phyloP scores from a whole-genome alignment of 2,797 vertebrate species.

The Emys orbicularis region DNA sequence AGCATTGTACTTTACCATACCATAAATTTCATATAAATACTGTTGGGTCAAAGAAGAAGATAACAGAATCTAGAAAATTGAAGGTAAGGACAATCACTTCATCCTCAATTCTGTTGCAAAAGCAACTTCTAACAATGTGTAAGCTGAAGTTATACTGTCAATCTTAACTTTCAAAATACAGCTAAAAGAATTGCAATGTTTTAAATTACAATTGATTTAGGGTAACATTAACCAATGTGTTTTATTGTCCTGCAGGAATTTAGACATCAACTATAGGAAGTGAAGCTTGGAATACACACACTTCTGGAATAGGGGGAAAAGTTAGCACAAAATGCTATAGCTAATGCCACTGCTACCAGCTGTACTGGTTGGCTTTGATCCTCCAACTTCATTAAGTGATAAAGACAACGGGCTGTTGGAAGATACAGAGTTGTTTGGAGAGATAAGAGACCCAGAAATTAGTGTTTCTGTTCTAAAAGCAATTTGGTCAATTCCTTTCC shows the following conservation, averaged over 20 bases:
- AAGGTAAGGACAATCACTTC: not conserved
- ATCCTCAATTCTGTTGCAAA: not conserved
- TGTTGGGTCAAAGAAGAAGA: too few species aligned
- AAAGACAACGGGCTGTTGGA: not conserved
- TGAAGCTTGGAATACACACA: not conserved
- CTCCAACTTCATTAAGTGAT: not conserved
- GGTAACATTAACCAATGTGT: not conserved
- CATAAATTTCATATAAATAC: too few species aligned
- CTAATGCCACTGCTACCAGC: not conserved
- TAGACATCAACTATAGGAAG: not conserved
- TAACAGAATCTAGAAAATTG: not conserved
- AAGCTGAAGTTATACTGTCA: not conserved
- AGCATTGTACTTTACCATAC: too few species aligned
- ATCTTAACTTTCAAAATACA: not conserved
- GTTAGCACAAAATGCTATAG: not conserved
- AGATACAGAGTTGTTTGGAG: not conserved
- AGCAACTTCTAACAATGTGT: not conserved
- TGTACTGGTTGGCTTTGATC: not conserved
- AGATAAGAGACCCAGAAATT: not conserved
- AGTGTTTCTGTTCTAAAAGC: not conserved
- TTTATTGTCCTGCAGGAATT: not conserved
- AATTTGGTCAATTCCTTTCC: not conserved
- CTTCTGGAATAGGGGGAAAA: not conserved
- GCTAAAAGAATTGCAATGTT: not conserved
- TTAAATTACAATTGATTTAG: not conserved